Conservation (phyloP, 1,140 invertebrate genomes). For the Eriocheir sinensis region DNA sequence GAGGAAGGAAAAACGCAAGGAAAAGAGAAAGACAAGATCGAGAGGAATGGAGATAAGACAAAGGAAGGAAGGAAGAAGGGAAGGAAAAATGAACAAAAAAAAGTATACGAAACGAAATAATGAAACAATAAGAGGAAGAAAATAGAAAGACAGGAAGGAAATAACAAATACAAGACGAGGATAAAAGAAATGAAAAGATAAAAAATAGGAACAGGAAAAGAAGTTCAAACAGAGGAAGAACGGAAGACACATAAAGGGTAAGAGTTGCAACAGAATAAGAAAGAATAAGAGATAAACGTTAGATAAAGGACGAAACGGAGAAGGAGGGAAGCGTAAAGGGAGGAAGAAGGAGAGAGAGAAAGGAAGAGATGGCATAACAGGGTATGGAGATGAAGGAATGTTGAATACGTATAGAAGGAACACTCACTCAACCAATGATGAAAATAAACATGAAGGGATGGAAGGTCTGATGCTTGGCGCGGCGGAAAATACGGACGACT, state of each 20-base stretch:
- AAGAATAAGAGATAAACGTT: too few relatives aligned
- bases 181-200: neutral
- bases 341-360: too few relatives aligned
- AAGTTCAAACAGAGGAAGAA: neutral
- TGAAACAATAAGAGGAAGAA: neutral
- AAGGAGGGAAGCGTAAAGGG: too few relatives aligned
- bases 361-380: too few relatives aligned
- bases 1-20: neutral
- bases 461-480: too few relatives aligned
- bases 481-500: too few relatives aligned
- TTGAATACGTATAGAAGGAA: too few relatives aligned
- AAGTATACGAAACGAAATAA: neutral
- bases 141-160: neutral
- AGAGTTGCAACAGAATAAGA: neutral
- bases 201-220: neutral
- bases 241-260: neutral
- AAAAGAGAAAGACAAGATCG: neutral
- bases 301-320: too few relatives aligned
- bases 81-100: neutral
- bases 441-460: too few relatives aligned
- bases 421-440: too few relatives aligned
- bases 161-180: neutral
- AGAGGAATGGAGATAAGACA: neutral
- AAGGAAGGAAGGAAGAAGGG: neutral
- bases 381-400: too few relatives aligned